Percentiles rank a stretch among this genome's conserved stretches.
phyloP scores from a whole-genome alignment of 2,797 vertebrate genomes.

The Podarcis siculus region DNA sequence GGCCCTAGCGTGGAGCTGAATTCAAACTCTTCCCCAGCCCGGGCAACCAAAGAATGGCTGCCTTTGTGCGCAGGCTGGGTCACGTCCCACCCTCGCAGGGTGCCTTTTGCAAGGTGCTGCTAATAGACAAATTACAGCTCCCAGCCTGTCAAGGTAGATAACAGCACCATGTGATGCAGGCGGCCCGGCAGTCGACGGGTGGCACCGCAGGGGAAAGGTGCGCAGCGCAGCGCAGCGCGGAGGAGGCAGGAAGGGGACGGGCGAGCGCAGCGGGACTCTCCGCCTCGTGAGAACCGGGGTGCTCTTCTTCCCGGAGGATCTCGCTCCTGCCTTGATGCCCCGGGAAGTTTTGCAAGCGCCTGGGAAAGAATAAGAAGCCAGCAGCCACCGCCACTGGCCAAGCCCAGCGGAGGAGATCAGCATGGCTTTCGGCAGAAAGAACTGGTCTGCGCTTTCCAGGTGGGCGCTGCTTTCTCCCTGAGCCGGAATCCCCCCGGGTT shows the following conservation, averaged over 20 bases:
- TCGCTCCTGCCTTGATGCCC: slow-evolving; percentile 33
- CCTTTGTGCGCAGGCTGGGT: slow-evolving; percentile 31
- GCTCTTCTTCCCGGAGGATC: slow-evolving; percentile 4
- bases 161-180: slow-evolving; percentile 84
- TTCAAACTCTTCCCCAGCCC: slow-evolving; percentile 41
- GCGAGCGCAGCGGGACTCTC: not conserved
- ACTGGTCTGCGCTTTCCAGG: slow-evolving; percentile 95
- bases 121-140: slow-evolving; percentile 70
- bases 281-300: not conserved
- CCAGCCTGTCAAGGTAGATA: slow-evolving; percentile 73
- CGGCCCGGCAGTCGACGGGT: slow-evolving; percentile 46
- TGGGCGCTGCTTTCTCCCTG: slow-evolving; percentile 70
- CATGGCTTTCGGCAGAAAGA: slow-evolving; percentile 89
- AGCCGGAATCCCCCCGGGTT: not conserved
- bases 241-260: too few species aligned
- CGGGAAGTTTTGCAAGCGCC: not conserved
- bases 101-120: slow-evolving; percentile 54
- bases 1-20: slow-evolving; percentile 33
- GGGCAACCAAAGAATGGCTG: slow-evolving; percentile 30
- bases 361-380: not conserved
- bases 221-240: slow-evolving; percentile 43
- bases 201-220: slow-evolving; percentile 85
- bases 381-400: not conserved
- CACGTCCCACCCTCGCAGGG: slow-evolving; percentile 64
- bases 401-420: not conserved